Evolutionary conservation across 2,888 invertebrate genomes (phyloP).

Genomic region (Drosophila villosipedis): DNA sequence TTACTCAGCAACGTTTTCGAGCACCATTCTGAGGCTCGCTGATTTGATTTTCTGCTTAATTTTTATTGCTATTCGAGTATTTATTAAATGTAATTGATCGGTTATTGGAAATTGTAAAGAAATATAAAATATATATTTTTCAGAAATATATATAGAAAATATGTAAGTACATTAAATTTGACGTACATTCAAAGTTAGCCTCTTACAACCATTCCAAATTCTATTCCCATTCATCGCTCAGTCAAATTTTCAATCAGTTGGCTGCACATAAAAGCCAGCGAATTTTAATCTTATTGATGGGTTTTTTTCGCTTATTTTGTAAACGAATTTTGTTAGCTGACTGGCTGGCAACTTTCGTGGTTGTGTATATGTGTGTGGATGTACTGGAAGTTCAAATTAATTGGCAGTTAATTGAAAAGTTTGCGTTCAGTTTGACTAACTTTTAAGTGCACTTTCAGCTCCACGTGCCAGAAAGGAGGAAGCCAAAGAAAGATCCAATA

Average conservation of each 20-base stretch:
- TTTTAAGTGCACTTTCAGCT: constrained; percentile 54
- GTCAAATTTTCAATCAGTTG: constrained; percentile 30
- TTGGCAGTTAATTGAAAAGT: constrained; percentile 78
- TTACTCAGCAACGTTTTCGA: not conserved
- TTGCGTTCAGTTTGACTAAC: constrained; percentile 44
- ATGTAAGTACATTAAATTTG: not conserved
- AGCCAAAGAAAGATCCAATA: constrained; percentile 4
- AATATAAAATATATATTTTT: not conserved
- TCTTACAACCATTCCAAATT: not conserved
- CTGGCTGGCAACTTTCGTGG: not conserved
- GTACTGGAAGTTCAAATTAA: constrained; percentile 54
- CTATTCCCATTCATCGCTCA: not conserved
- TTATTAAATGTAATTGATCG: not conserved
- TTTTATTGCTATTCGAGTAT: not conserved
- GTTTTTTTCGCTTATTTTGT: constrained; percentile 6
- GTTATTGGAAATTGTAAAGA: not conserved
- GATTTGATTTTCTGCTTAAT: not conserved
- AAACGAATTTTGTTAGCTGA: constrained; percentile 13
- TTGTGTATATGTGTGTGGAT: not conserved
- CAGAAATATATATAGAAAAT: not conserved
- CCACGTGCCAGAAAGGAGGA: constrained; percentile 8
- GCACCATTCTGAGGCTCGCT: not conserved
- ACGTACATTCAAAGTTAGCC: not conserved
- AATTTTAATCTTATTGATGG: constrained; percentile 48
- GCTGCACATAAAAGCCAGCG: constrained; percentile 9